Base-by-base conservation (phyloP, 2,888 invertebrate species). In the Mactromeris polynyma region DNA sequence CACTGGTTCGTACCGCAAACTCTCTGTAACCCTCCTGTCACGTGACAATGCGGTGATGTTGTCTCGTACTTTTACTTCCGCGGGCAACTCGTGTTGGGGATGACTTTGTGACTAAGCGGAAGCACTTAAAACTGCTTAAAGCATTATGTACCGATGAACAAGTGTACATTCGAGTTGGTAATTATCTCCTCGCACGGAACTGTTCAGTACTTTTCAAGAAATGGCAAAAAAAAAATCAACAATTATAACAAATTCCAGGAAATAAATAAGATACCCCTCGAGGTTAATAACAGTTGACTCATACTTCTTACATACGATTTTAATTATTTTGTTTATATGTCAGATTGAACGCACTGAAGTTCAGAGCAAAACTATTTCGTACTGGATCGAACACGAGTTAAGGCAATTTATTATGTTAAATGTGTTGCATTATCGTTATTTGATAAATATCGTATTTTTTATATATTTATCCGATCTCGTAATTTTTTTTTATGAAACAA, bases 21-120 rank as follows among this genome's bases (percentile, higher is more conserved):
- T 73, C 36, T 33, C 69, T 31, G 11, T 69, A 14, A 33, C 19
- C 31, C 69, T 58, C 58, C 21, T 21, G 33, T 69, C 69, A 69
- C 31, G 69, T 69, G 69, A 69, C 17, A 19, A 14, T 73, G 26
- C 4, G 26, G 31, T 73, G 73, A 17, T 36, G 19, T 73, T 73
- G 58, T 26, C 58, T 9, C 58, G 73, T 3, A 73, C 31, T 73
- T 36, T 73, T 33, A 73, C 73, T 73, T 73, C 73, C 73, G 73
- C 14, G 31, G 2, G 14, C 73, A 73, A 17, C 33, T 73, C 17
- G 73, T 73, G 73, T 26, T 73, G 14, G 33, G 19, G 73, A 73
- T 73, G 33, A 33, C 17, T 17, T 33, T 73, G 73, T 33, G 31
- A 36, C 7, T 36, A 33, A 73, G 11, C 17, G 73, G 73, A 73